Conservation (phyloP, 2,797 vertebrate species). For the Stomatorhinus walkeri region DNA sequence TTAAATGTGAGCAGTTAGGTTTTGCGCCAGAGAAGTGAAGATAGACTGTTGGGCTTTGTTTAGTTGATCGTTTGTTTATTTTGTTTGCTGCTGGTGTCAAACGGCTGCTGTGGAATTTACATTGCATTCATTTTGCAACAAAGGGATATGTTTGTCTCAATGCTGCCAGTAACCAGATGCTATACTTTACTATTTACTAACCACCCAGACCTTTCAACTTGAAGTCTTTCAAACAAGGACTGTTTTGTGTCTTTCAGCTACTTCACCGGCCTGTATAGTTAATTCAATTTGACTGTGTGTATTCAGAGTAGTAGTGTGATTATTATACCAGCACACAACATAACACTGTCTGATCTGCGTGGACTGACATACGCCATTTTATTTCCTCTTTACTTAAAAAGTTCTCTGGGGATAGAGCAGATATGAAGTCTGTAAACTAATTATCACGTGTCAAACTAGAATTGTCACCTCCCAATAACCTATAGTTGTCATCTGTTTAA, state of each 20-base stretch:
- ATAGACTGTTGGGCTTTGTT: neutral
- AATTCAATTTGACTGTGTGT: neutral
- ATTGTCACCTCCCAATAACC: slow-evolving; percentile 6
- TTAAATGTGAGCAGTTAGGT: neutral
- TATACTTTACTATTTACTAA: neutral
- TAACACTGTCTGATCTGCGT: neutral
- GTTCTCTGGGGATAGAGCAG: neutral
- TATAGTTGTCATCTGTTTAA: slow-evolving; percentile 16
- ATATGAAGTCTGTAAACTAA: neutral
- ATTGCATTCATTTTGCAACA: neutral
- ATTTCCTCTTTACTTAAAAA: neutral
- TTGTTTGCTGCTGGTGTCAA: neutral
- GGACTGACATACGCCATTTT: neutral
- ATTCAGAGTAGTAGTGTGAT: neutral
- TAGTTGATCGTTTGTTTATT: neutral
- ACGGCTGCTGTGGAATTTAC: neutral
- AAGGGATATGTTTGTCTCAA: neutral
- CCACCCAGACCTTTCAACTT: neutral
- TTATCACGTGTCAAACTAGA: neutral
- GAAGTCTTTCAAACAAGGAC: neutral
- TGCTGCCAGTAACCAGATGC: neutral
- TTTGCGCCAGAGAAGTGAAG: neutral
- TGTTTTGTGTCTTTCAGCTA: neutral
- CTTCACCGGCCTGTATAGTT: neutral
- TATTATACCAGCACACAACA: neutral